These are phyloP conservation scores for Troglohyphantes excavatus DNA, from an alignment of 2,888 invertebrate genomes.

Conservation along the genomic window DNA sequence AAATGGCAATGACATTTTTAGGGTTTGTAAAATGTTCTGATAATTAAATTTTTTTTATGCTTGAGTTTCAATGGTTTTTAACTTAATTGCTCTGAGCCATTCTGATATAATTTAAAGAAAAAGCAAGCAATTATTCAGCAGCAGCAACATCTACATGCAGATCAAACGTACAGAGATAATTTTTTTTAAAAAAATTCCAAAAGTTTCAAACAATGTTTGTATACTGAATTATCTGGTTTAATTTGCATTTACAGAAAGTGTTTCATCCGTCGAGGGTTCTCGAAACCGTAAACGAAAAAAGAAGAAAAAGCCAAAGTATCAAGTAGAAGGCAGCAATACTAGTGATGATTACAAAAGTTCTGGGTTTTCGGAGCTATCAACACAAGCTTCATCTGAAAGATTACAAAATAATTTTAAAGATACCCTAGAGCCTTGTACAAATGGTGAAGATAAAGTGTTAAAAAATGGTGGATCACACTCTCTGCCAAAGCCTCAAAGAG, in stretches of 20 bases:
- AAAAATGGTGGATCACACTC: slow-evolving; percentile 59
- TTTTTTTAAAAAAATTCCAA: too few species aligned
- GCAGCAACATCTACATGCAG: too few species aligned
- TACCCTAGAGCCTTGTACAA: slow-evolving; percentile 57
- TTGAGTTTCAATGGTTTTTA: too few species aligned
- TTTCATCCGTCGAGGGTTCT: slow-evolving; percentile 86
- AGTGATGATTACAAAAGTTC: slow-evolving; percentile 67
- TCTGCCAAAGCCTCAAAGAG: slow-evolving; percentile 64
- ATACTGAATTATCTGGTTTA: too few species aligned
- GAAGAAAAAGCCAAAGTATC: slow-evolving; percentile 68
- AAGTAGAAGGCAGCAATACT: slow-evolving; percentile 58
- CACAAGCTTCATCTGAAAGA: slow-evolving; percentile 62
- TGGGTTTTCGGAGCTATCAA: slow-evolving; percentile 65
- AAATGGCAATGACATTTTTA: too few species aligned
- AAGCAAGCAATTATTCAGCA: too few species aligned
- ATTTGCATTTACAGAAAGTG: slow-evolving; percentile 83
- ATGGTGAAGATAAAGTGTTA: slow-evolving; percentile 66
- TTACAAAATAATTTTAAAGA: slow-evolving; percentile 60
- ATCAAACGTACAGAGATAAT: too few species aligned
- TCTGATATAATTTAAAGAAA: too few species aligned
- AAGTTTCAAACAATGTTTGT: too few species aligned
- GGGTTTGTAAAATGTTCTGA: too few species aligned
- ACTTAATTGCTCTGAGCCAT: too few species aligned
- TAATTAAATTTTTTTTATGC: too few species aligned
- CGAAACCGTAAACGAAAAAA: slow-evolving; percentile 83